Evolutionary conservation across 2,797 vertebrate genomes (phyloP).

Genomic region (Gymnodraco acuticeps): DNA sequence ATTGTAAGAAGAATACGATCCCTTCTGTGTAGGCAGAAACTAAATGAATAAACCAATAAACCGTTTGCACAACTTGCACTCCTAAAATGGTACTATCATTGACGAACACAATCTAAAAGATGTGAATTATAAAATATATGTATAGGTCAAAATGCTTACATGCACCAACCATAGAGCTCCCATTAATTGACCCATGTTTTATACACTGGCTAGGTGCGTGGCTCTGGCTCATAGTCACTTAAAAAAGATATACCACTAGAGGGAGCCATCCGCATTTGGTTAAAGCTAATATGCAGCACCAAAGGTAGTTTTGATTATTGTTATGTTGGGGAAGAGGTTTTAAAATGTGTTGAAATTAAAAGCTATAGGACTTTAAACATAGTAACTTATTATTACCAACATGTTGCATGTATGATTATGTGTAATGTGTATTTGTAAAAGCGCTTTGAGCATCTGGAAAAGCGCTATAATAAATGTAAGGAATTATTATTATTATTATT

Average conservation of each 20-base stretch:
- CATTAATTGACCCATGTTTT: not conserved
- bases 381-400: not conserved
- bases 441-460: too few relatives aligned
- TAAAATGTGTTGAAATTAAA: not conserved
- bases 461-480: too few relatives aligned
- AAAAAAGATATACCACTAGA: slow-evolving; percentile 48
- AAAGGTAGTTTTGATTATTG: not conserved
- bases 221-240: not conserved
- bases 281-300: not conserved
- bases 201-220: not conserved
- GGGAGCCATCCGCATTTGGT: slow-evolving; percentile 30
- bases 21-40: slow-evolving; percentile 6
- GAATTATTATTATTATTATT: too few relatives aligned
- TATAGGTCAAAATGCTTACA: not conserved
- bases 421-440: too few relatives aligned
- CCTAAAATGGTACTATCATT: not conserved
- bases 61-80: not conserved
- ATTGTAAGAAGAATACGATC: slow-evolving; percentile 17
- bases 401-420: too few relatives aligned
- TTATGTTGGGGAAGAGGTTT: not conserved
- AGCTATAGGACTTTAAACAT: not conserved
- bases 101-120: not conserved
- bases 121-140: not conserved
- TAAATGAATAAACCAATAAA: slow-evolving; percentile 6
- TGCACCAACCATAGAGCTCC: not conserved